These are phyloP conservation scores for Hypselothyrea guttata DNA, from an alignment of 2,888 invertebrate species.

Conservation along the genomic window DNA sequence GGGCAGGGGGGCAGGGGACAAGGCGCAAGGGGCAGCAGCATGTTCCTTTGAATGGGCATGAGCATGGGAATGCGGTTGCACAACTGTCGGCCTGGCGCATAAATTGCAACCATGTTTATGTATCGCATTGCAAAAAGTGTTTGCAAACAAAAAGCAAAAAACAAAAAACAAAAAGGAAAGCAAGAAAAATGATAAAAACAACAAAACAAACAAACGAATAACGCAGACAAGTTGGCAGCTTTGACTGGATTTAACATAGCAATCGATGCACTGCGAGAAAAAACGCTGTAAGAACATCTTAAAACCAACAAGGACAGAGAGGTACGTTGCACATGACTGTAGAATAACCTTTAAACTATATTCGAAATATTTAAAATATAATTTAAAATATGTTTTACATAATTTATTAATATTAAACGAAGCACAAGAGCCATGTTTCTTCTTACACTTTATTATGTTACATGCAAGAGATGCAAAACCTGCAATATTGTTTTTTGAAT, in stretches of 20 bases:
- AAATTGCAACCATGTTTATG: constrained; percentile 58
- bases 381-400: too few relatives aligned
- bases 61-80: constrained; percentile 38
- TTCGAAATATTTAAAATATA: too few relatives aligned
- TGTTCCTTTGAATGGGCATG: background rate
- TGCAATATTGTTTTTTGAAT: too few relatives aligned
- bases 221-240: constrained; percentile 41
- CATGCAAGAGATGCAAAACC: too few relatives aligned
- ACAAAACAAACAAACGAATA: constrained; percentile 4
- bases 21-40: too few relatives aligned
- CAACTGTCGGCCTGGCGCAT: constrained; percentile 44
- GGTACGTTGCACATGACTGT: too few relatives aligned
- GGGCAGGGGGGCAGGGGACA: background rate
- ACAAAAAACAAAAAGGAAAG: background rate
- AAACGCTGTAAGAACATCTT: background rate
- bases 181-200: background rate
- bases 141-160: constrained; percentile 13
- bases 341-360: too few relatives aligned
- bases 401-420: too few relatives aligned
- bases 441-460: too few relatives aligned
- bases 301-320: too few relatives aligned
- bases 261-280: background rate
- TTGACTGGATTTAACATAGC: background rate
- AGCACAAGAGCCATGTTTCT: too few relatives aligned
- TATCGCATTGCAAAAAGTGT: constrained; percentile 47